Percentiles rank a stretch among this genome's conserved stretches.
These are phyloP conservation scores for Capromys pilorides DNA, from an alignment of 2,797 vertebrate genomes.

Conservation along the genomic window DNA sequence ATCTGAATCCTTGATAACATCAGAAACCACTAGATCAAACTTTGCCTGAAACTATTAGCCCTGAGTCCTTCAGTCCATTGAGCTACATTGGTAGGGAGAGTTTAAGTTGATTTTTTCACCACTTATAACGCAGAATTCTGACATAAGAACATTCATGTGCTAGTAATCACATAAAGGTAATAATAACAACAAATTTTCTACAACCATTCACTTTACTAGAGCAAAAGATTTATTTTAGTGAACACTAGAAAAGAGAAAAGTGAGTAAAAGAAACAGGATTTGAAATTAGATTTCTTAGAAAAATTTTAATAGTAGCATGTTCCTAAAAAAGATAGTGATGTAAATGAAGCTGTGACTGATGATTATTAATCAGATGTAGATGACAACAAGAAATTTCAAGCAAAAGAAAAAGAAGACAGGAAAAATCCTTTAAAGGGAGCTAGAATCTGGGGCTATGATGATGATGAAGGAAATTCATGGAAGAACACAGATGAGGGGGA, in stretches of 20 bases:
- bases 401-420: conserved; percentile 28
- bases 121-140: not conserved
- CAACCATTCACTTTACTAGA: conserved; percentile 10
- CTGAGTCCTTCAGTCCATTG: conserved; percentile 49
- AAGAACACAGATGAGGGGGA: not conserved
- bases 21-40: conserved; percentile 33
- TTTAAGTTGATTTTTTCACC: not conserved
- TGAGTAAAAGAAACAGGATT: conserved; percentile 2
- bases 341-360: conserved; percentile 34
- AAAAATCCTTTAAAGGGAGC: not conserved
- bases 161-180: not conserved
- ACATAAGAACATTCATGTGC: not conserved
- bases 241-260: conserved; percentile 50
- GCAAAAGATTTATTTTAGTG: not conserved
- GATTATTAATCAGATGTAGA: not conserved
- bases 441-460: not conserved
- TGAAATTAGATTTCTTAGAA: conserved; percentile 6
- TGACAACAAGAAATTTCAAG: not conserved
- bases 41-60: conserved; percentile 23
- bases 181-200: conserved; percentile 42
- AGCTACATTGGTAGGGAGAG: conserved; percentile 26
- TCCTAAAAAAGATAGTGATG: conserved; percentile 33
- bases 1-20: not conserved
- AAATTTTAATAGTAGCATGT: conserved; percentile 45
- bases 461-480: conserved; percentile 36